Evolutionary conservation across 1,140 invertebrate genomes (phyloP), one percentile per base, ranked within the genome.

Genomic region (Leptoteleia sp.): DNA sequence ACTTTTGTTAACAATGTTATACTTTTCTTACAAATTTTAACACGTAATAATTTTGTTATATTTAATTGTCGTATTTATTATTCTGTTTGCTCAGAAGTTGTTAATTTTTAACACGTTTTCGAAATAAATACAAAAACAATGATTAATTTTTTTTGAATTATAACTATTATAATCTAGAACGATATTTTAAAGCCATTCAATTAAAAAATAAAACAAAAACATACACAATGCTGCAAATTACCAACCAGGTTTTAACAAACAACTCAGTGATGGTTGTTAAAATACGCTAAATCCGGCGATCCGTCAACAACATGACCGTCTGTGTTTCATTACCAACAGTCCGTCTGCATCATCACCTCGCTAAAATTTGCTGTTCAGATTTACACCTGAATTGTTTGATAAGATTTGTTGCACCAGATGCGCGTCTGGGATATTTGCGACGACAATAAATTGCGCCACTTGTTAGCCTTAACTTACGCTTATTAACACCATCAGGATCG

Each of bases 301-400:
- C 61, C 68, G 67, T 78, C 67, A 78, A 70, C 76, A 67, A 67
- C 67, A 45, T 59, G 12, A 45, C 54, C 65, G 76, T 78, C 72
- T 78, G 76, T 72, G 76, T 78, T 78, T 78, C 76, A 62, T 78
- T 78, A 78, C 76, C 59, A 50, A 3, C 31, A 43, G 29, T 15
- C 16, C 12, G 61, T 61, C 52, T 67, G 76, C 54, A 48, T 59
- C 54, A 67, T 72, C 48, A 40, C 61, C 61, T 67, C 31, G 40
- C 52, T 67, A 43, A 73, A 72, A 79, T 79, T 79, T 79, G 68
- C 62, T 62, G 35, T 72, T 55, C 61, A 59, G 67, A 79, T 79
- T 79, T 72, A 57, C 62, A 62, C 50, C 57, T 55, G 54, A 65
- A 65, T 78, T 71, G 67, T 67, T 67, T 29, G 50, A 47, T 70